Evolutionary conservation across 2,888 invertebrate species (phyloP).

Genomic region (Xestia xanthographa): DNA sequence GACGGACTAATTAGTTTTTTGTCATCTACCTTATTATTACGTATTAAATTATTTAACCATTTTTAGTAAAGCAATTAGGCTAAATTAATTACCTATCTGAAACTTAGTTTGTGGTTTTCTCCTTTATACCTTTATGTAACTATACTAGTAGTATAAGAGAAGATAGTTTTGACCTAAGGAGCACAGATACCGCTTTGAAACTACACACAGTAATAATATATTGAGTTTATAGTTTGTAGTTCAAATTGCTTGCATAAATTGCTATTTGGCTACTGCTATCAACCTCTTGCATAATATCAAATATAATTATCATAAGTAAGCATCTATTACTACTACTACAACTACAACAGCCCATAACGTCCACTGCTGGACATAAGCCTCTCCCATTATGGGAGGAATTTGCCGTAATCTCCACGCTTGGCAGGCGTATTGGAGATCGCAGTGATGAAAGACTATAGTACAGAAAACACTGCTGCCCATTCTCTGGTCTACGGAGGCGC

Average conservation of each 20-base stretch:
- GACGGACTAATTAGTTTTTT: too few species aligned
- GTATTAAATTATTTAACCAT: neutral
- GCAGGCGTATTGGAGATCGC: too few species aligned
- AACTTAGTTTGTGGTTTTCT: neutral
- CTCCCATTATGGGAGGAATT: too few species aligned
- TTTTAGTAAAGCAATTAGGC: neutral
- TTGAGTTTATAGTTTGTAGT: conserved; percentile 24
- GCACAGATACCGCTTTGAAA: conserved; percentile 13
- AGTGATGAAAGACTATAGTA: too few species aligned
- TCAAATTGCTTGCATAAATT: conserved; percentile 31
- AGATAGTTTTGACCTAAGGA: neutral
- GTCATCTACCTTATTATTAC: neutral
- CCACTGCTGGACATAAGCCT: too few species aligned
- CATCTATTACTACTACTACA: too few species aligned
- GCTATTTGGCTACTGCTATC: neutral
- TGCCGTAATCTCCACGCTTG: too few species aligned
- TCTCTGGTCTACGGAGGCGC: too few species aligned
- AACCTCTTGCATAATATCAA: neutral
- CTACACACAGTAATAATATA: conserved; percentile 31
- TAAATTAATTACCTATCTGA: neutral
- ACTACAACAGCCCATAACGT: too few species aligned
- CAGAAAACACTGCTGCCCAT: too few species aligned
- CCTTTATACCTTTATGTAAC: neutral
- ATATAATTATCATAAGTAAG: neutral
- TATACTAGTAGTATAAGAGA: neutral